Conservation (phyloP, 2,888 invertebrate species). For the Coelopa pilipes region DNA sequence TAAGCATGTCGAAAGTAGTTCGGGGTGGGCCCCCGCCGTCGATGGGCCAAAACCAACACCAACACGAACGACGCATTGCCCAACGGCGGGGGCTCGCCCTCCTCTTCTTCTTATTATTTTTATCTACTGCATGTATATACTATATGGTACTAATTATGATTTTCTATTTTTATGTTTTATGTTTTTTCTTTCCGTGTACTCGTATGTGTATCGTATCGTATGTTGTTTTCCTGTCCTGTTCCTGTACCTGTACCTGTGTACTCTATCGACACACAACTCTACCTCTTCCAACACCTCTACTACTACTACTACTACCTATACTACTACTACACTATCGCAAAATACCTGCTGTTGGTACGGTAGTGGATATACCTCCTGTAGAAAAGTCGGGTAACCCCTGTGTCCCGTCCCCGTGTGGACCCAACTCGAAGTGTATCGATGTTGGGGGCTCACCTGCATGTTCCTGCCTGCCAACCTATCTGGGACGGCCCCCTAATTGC, state of each 20-base stretch:
- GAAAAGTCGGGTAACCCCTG: slow-evolving; percentile 79
- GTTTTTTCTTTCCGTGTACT: slow-evolving; percentile 31
- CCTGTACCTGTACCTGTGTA: no score
- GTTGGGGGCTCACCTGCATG: slow-evolving; percentile 83
- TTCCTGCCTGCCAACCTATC: slow-evolving; percentile 81
- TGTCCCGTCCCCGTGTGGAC: slow-evolving; percentile 85
- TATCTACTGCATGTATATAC: slow-evolving; percentile 40
- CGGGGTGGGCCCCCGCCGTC: no score
- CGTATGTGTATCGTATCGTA: slow-evolving; percentile 13
- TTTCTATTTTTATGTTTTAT: slow-evolving; percentile 39
- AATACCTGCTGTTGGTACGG: slow-evolving; percentile 62
- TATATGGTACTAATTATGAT: slow-evolving; percentile 37
- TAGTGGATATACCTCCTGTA: slow-evolving; percentile 66
- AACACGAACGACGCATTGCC: no score
- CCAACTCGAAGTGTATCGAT: slow-evolving; percentile 81
- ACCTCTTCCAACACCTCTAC: slow-evolving; percentile 42
- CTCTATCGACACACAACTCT: slow-evolving; percentile 46
- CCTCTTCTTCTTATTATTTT: background rate
- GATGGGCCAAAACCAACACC: no score
- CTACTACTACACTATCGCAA: slow-evolving; percentile 44
- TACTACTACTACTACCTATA: slow-evolving; percentile 24
- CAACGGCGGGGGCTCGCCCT: no score
- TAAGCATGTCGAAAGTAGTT: slow-evolving; percentile 66
- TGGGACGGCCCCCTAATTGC: slow-evolving; percentile 87
- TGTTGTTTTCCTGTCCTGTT: slow-evolving; percentile 43